Evolutionary conservation across 2,113 vertebrate species (phyloP), one percentile per base, ranked within the genome.

Genomic region (human): DNA sequence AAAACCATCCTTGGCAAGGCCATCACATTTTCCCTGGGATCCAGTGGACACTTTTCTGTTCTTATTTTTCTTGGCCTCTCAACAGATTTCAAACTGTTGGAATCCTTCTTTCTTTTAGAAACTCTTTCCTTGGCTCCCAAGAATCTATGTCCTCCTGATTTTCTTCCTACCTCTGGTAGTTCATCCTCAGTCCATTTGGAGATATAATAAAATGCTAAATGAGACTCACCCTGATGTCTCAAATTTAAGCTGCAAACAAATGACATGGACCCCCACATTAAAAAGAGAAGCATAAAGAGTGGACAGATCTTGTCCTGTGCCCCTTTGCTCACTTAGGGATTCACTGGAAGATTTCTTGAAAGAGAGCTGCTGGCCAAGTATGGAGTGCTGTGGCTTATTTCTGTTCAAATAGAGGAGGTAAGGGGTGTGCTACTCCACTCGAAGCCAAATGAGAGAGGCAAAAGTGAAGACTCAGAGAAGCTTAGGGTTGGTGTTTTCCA

Each of bases 31-130:
- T 16, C 45, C 45, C 75, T 7, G 25, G 45, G 10, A 83, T 20
- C 40, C 86, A 80, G 4, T 16, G 66, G 30, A 75, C 16, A 80
- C 9, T 79, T 59, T 52, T 79, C 27, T 48, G 50, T 76, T 78
- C 76, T 76, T 89, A 55, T 86, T 97, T 92, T 92, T 75, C 59
- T 87, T 89, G 48, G 52, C 45, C 27, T 35, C 23, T 55, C n/a
- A 82, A 20, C 72, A 89, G 61, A 73, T 57, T 94, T 9, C 59
- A 38, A 86, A 57, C 22, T 3, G 2, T 90, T 61, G 52, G 61
- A 75, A 61, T 6, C 30, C 38, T 45, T 59, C 17, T 55, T 38
- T 48, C 38, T 79, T 73, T 91, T 68, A 14, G 23, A 91, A 96
- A 89, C n/a, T 87, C 9, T 73, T 43, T 35, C 59, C n/a, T 88